Conservation (phyloP, 2,888 invertebrate genomes). For the Drosophila picticornis region DNA sequence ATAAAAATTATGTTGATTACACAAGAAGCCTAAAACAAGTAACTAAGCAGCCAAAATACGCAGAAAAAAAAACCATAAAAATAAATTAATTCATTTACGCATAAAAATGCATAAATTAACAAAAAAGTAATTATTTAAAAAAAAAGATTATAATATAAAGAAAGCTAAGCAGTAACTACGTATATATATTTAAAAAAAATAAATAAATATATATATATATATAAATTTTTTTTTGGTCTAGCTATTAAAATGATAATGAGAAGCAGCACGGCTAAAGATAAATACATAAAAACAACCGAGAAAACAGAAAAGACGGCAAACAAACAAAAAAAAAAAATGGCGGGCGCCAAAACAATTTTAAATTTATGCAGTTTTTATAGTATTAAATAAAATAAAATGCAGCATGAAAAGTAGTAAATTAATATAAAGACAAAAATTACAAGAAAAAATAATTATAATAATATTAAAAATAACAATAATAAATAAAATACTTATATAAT, state of each 20-base stretch:
- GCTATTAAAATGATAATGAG: slow-evolving; percentile 43
- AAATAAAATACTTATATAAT: slow-evolving; percentile 55
- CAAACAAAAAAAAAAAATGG: neutral
- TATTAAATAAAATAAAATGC: slow-evolving; percentile 34
- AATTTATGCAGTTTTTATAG: slow-evolving; percentile 74
- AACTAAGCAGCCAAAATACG: slow-evolving; percentile 63
- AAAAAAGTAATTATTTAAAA: neutral
- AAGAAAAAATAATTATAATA: slow-evolving; percentile 20
- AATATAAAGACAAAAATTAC: slow-evolving; percentile 23
- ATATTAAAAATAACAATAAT: slow-evolving; percentile 20
- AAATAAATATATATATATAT: slow-evolving; percentile 22
- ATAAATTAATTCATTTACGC: slow-evolving; percentile 9
- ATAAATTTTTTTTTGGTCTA: slow-evolving; percentile 50
- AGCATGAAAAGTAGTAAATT: slow-evolving; percentile 30
- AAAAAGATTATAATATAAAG: slow-evolving; percentile 2
- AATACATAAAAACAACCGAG: slow-evolving; percentile 18
- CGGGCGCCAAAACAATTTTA: slow-evolving; percentile 66
- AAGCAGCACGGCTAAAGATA: slow-evolving; percentile 32
- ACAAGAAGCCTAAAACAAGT: slow-evolving; percentile 59
- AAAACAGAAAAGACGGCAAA: slow-evolving; percentile 7
- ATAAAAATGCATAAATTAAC: slow-evolving; percentile 5
- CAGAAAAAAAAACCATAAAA: slow-evolving; percentile 22
- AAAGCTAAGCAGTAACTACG: slow-evolving; percentile 7
- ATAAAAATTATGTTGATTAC: slow-evolving; percentile 34
- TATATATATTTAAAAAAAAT: slow-evolving; percentile 6